phyloP scores from a whole-genome alignment of 2,797 vertebrate species.

The Sebastes steindachneri region DNA sequence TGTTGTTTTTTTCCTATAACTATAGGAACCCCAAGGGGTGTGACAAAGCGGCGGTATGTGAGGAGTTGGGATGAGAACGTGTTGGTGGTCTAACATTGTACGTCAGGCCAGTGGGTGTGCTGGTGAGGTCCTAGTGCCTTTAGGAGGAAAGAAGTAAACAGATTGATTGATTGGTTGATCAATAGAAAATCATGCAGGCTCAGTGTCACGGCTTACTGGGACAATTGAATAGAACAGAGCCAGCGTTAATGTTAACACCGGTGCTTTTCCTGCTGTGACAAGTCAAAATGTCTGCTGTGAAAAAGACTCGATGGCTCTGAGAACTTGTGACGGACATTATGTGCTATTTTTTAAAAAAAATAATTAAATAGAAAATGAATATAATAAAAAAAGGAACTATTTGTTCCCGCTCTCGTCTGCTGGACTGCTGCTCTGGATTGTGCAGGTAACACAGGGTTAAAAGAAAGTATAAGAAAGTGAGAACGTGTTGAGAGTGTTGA shows the following conservation, averaged over 20 bases:
- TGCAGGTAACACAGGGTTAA: neutral
- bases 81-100: too few relatives aligned
- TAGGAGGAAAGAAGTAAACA: neutral
- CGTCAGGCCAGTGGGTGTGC: neutral
- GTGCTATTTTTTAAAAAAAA: neutral
- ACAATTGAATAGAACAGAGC: neutral
- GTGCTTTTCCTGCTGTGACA: neutral
- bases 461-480: neutral
- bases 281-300: neutral
- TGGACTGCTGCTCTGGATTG: neutral
- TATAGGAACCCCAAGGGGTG: too few relatives aligned
- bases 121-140: neutral
- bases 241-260: neutral
- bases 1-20: too few relatives aligned
- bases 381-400: neutral
- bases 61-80: too few relatives aligned
- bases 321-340: neutral
- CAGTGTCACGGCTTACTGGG: neutral
- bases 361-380: neutral
- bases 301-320: neutral
- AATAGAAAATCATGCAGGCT: neutral
- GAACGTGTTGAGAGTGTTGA: constrained; percentile 24
- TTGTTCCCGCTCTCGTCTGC: neutral
- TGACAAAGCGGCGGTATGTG: too few relatives aligned
- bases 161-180: neutral